phyloP scores from a whole-genome alignment of 2,888 invertebrate species.

The Hololepta plana region DNA sequence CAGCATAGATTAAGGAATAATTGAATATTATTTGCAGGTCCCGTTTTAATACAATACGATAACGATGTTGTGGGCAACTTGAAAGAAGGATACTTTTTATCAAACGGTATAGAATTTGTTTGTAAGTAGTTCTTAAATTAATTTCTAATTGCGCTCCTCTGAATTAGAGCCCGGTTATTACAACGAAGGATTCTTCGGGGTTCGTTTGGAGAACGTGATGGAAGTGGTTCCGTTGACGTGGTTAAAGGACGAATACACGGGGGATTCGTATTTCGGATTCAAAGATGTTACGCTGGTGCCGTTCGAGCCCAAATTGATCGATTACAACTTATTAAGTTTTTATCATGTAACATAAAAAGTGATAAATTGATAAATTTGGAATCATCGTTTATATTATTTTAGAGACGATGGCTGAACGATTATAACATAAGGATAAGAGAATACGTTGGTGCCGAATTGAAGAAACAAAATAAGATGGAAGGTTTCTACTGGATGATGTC shows the following conservation, averaged over 20 bases:
- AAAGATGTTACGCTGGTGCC: slow-evolving; percentile 71
- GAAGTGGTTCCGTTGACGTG: slow-evolving; percentile 42
- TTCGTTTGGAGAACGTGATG: slow-evolving; percentile 70
- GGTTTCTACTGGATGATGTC: slow-evolving; percentile 75
- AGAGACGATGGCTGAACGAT: slow-evolving; percentile 63
- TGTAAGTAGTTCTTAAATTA: not conserved
- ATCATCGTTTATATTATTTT: slow-evolving; percentile 12
- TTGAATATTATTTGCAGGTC: slow-evolving; percentile 48
- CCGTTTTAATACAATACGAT: slow-evolving; percentile 50
- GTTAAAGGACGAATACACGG: slow-evolving; percentile 27
- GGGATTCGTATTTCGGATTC: slow-evolving; percentile 48
- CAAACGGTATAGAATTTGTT: slow-evolving; percentile 36
- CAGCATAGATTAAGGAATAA: no score
- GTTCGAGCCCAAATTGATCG: slow-evolving; percentile 72
- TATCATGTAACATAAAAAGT: slow-evolving; percentile 56
- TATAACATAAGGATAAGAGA: slow-evolving; percentile 59
- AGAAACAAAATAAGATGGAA: slow-evolving; percentile 45
- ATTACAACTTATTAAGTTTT: slow-evolving; percentile 51
- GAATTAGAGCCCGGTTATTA: slow-evolving; percentile 75
- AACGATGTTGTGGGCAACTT: slow-evolving; percentile 38
- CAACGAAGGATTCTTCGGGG: slow-evolving; percentile 65
- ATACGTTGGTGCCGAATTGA: slow-evolving; percentile 56
- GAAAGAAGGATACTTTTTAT: slow-evolving; percentile 59
- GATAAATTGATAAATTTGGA: slow-evolving; percentile 1
- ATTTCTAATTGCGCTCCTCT: no score